A percentile compares a stretch with the other conserved stretches of the same genome.
Evolutionary conservation across 1,140 invertebrate species (phyloP).

Genomic region (Dendrolimus punctatus): DNA sequence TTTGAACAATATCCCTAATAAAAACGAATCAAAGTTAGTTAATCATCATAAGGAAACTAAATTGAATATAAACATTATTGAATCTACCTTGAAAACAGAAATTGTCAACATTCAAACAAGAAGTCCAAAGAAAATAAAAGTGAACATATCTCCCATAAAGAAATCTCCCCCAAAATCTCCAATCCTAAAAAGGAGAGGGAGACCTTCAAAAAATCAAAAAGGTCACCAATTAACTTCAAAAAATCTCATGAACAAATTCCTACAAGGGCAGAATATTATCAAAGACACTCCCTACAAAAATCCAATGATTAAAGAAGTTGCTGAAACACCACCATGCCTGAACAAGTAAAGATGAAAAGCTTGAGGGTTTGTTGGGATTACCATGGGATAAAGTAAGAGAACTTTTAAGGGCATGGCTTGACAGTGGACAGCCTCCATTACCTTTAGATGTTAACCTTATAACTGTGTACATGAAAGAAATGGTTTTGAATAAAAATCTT

Average conservation of each 20-base stretch:
- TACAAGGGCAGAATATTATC: slow-evolving; percentile 24
- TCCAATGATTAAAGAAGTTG: slow-evolving; percentile 39
- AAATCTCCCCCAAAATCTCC: slow-evolving; percentile 44
- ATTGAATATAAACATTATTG: background rate
- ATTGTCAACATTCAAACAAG: slow-evolving; percentile 9
- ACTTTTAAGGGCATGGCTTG: slow-evolving; percentile 67
- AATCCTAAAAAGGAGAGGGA: slow-evolving; percentile 42
- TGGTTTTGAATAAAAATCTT: slow-evolving; percentile 59
- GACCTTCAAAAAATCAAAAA: slow-evolving; percentile 46
- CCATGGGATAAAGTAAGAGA: slow-evolving; percentile 61
- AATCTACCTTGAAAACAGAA: background rate
- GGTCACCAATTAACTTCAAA: slow-evolving; percentile 21
- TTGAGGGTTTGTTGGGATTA: slow-evolving; percentile 39
- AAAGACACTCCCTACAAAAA: slow-evolving; percentile 65
- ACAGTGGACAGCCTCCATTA: slow-evolving; percentile 58
- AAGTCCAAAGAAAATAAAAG: slow-evolving; percentile 33
- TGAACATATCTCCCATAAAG: slow-evolving; percentile 28
- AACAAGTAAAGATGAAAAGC: slow-evolving; percentile 19
- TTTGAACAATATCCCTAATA: slow-evolving; percentile 25
- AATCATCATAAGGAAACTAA: slow-evolving; percentile 2
- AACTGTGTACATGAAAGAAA: slow-evolving; percentile 53
- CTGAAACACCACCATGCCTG: slow-evolving; percentile 8
- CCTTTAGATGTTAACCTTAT: slow-evolving; percentile 66
- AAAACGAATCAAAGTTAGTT: slow-evolving; percentile 15
- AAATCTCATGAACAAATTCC: slow-evolving; percentile 42